phyloP scores from a whole-genome alignment of 2,888 invertebrate genomes.

The Mesorhabditis spiculigera region DNA sequence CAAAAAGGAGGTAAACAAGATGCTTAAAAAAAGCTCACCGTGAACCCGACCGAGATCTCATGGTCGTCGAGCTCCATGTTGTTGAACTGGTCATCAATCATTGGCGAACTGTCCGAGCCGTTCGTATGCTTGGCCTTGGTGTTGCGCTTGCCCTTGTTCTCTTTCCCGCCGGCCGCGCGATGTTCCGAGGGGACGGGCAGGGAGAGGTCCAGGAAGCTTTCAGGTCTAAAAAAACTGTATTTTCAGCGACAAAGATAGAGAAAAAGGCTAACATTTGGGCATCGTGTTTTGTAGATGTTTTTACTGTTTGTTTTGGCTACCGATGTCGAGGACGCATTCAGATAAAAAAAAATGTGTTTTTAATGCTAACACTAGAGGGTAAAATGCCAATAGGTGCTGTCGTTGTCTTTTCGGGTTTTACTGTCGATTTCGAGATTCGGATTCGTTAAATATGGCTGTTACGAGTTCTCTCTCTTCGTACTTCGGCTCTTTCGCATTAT shows the following conservation, averaged over 20 bases:
- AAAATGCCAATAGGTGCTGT: too few relatives aligned
- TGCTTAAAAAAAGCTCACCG: not conserved
- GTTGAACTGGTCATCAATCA: not conserved
- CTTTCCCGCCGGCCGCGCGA: conserved; percentile 6
- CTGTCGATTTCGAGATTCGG: too few relatives aligned
- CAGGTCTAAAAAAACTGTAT: conserved; percentile 64
- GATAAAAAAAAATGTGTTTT: too few relatives aligned
- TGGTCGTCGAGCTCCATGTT: not conserved
- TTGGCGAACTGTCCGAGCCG: not conserved
- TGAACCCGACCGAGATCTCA: conserved; percentile 5
- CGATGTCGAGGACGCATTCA: too few relatives aligned
- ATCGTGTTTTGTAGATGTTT: too few relatives aligned
- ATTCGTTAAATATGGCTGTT: too few relatives aligned
- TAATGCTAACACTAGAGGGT: too few relatives aligned
- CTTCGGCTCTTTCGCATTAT: too few relatives aligned
- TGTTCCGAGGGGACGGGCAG: conserved; percentile 68
- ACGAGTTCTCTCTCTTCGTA: too few relatives aligned
- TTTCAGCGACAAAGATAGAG: conserved; percentile 1
- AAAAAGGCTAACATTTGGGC: not conserved
- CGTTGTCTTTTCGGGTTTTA: too few relatives aligned
- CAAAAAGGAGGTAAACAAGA: not conserved
- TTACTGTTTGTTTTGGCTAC: too few relatives aligned
- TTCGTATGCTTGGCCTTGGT: conserved; percentile 6
- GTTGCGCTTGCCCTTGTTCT: conserved; percentile 14
- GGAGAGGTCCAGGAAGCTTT: conserved; percentile 90